These are phyloP conservation scores for Datnioides undecimradiatus DNA, from an alignment of 2,113 vertebrate species.

Conservation along the genomic window DNA sequence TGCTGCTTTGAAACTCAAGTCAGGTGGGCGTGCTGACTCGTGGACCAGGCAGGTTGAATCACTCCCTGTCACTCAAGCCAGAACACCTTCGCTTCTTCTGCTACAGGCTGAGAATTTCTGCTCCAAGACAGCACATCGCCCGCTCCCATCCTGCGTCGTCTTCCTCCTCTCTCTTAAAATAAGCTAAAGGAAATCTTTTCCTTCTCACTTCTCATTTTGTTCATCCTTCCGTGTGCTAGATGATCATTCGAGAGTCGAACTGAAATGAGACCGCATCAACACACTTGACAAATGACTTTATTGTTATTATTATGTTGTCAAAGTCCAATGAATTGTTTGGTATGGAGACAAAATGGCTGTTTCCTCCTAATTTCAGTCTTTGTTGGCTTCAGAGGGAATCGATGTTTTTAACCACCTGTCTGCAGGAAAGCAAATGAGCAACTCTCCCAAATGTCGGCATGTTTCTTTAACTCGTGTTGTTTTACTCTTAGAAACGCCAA, in stretches of 20 bases:
- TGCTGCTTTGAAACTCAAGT: background rate
- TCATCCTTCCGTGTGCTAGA: background rate
- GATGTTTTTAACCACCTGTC: background rate
- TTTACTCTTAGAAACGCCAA: background rate
- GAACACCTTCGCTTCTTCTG: background rate
- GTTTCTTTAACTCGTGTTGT: background rate
- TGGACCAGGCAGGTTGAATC: constrained; percentile 4
- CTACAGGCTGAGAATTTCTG: background rate
- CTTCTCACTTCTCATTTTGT: background rate
- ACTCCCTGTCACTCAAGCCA: background rate
- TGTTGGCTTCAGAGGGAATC: background rate
- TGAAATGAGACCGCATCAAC: background rate
- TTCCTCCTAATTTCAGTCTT: background rate
- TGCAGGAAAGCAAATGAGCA: background rate
- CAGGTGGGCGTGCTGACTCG: background rate
- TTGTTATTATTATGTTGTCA: background rate
- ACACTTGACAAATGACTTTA: background rate
- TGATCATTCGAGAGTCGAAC: background rate
- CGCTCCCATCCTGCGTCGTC: background rate
- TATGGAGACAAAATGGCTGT: background rate
- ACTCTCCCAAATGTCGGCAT: background rate
- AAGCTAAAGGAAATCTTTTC: background rate
- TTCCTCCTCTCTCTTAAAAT: background rate
- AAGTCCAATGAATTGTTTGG: background rate
- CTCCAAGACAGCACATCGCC: background rate